These are phyloP conservation scores for Trissolcus basalis DNA, from an alignment of 1,140 invertebrate genomes.

Conservation along the genomic window DNA sequence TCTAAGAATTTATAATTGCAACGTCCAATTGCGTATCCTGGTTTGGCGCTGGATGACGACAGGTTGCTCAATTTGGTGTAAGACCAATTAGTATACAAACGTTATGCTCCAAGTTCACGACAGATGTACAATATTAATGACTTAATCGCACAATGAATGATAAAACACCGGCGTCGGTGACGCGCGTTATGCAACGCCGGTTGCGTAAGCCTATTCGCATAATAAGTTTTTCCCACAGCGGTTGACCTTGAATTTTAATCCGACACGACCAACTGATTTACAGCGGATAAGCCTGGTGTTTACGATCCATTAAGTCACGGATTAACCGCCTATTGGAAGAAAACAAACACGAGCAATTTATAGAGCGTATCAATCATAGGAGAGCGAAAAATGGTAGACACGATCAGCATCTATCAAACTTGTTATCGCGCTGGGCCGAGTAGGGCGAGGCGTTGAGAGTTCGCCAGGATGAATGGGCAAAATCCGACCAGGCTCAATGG, in stretches of 20 bases:
- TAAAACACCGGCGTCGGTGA: background rate
- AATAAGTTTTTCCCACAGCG: slow-evolving; percentile 1
- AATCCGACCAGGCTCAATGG: slow-evolving; percentile 44
- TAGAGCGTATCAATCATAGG: slow-evolving; percentile 14
- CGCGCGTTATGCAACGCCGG: no score
- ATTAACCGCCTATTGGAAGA: background rate
- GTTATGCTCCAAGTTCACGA: slow-evolving; percentile 7
- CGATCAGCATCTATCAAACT: slow-evolving; percentile 21
- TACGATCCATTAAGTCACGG: background rate
- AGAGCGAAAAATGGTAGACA: slow-evolving; percentile 14
- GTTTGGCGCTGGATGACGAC: slow-evolving; percentile 6
- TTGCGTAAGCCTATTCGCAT: slow-evolving; percentile 4
- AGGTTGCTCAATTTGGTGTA: background rate
- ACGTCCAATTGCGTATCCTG: background rate
- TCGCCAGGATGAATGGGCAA: slow-evolving; percentile 45
- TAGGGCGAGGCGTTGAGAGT: slow-evolving; percentile 44
- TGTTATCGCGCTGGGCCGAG: slow-evolving; percentile 29
- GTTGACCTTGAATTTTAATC: slow-evolving; percentile 1
- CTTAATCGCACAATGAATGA: slow-evolving; percentile 25
- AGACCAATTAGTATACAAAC: slow-evolving; percentile 30
- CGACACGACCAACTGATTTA: background rate
- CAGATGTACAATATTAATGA: slow-evolving; percentile 3
- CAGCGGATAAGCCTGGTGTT: background rate
- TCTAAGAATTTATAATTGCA: no score
- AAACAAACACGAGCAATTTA: slow-evolving; percentile 4